These are phyloP conservation scores for Microcebus murinus DNA, from an alignment of 2,113 vertebrate species.

Conservation along the genomic window DNA sequence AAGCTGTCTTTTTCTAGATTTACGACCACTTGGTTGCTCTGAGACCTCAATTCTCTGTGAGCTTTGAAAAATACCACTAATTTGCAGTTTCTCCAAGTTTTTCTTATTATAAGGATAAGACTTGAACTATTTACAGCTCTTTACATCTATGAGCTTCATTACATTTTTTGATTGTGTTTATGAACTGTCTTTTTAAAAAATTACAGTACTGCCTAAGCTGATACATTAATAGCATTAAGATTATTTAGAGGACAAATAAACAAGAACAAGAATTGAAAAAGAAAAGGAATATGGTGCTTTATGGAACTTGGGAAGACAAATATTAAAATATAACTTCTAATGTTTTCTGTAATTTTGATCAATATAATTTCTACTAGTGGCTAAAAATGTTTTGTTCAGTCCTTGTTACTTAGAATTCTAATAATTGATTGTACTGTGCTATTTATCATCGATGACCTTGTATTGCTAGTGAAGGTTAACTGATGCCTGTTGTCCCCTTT, in stretches of 20 bases:
- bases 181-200: background rate
- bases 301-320: background rate
- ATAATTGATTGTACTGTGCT: constrained; percentile 31
- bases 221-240: background rate
- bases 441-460: constrained; percentile 58
- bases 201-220: background rate
- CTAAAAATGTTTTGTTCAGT: background rate
- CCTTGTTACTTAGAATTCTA: background rate
- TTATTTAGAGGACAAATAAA: background rate
- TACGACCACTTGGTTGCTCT: background rate
- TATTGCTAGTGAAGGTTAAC: constrained; percentile 24
- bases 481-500: constrained; percentile 13
- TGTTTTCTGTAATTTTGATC: background rate
- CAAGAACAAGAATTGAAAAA: background rate
- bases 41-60: background rate
- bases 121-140: background rate
- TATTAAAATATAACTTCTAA: constrained; percentile 16
- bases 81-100: background rate
- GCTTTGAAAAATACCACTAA: background rate
- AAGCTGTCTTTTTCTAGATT: background rate
- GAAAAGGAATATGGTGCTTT: background rate
- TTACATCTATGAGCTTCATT: background rate
- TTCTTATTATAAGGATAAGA: background rate
- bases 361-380: background rate
- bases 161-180: background rate